Evolutionary conservation across 2,797 vertebrate species (phyloP), one percentile per base, ranked within the genome.

Genomic region (Melanotaenia maccullochi): DNA sequence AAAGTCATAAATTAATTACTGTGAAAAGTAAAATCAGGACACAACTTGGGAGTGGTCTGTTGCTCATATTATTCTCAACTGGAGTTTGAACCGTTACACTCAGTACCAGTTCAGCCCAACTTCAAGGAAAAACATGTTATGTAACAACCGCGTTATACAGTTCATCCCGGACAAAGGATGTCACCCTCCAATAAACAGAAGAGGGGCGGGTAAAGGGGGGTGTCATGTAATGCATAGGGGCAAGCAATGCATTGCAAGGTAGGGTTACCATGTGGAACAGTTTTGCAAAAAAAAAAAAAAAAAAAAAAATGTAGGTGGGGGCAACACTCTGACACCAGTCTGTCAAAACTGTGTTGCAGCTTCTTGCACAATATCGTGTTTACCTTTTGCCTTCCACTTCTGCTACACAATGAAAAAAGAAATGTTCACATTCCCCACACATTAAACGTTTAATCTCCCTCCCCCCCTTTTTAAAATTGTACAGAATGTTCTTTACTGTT

Each of bases 121-220:
- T 5, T 30, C 56, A 57, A 76, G 58, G 68, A 87, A 93, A 93
- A 94, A 95, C 90, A 92, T 33, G 81, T 94, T 95, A 93, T 71
- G 88, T 52, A 94, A 94, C 77, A 24, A 60, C 51, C 47, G 68
- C 73, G 64, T 78, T 44, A 75, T 81, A 84, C 85, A 73, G 76
- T 71, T 70, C 36, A 68, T 73, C 75, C 82, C 35, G 83, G 81
- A 91, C 90, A 92, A 92, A 54, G 51, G 72, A 44, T 44, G 42
- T 5, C 42, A 44, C 42, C 42, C 42, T 44, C 42, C 36, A 13
- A 52, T 38, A 61, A 13, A 69, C 8, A 51, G 40, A 66, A 36
- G 0, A 42, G 79, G 75, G 77, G 73, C 25, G 61, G 60, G 9
- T 63, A 74, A 60, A 64, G 65, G 30, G 78, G 80, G 69, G 58